phyloP scores from a whole-genome alignment of 2,113 vertebrate genomes.

The Periophthalmus modestus region DNA sequence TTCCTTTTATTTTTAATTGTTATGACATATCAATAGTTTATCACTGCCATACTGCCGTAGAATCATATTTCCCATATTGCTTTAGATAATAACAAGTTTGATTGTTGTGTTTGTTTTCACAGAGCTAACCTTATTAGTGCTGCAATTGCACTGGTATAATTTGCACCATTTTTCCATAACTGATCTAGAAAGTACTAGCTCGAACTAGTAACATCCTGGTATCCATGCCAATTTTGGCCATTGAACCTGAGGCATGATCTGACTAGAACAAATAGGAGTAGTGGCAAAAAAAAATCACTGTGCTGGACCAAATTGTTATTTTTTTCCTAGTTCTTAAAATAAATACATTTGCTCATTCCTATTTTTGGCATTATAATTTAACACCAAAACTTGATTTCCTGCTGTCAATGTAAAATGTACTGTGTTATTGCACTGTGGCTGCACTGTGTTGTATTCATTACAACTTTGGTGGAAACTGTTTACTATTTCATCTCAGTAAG shows the following conservation, averaged over 20 bases:
- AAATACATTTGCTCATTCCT: neutral
- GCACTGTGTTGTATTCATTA: slow-evolving; percentile 2
- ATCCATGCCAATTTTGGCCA: neutral
- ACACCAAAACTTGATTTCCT: neutral
- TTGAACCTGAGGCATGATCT: neutral
- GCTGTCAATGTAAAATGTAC: neutral
- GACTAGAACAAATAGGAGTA: neutral
- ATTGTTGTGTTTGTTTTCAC: too few relatives aligned
- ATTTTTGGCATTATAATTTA: neutral
- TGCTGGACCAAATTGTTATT: neutral
- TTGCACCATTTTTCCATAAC: too few relatives aligned
- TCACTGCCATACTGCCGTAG: neutral
- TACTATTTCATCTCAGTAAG: neutral
- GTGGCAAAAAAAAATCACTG: neutral
- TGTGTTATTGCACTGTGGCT: neutral
- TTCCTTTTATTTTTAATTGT: neutral
- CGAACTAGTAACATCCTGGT: neutral
- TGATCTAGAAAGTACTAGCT: too few relatives aligned
- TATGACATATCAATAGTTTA: neutral
- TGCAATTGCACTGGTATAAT: neutral
- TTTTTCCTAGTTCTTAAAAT: neutral
- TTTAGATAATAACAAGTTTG: neutral
- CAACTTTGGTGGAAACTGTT: neutral
- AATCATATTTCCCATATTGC: neutral
- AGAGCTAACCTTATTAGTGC: too few relatives aligned